Evolutionary conservation across 2,888 invertebrate species (phyloP), one percentile per base, ranked within the genome.

Genomic region (Lordiphosa fenestrarum): DNA sequence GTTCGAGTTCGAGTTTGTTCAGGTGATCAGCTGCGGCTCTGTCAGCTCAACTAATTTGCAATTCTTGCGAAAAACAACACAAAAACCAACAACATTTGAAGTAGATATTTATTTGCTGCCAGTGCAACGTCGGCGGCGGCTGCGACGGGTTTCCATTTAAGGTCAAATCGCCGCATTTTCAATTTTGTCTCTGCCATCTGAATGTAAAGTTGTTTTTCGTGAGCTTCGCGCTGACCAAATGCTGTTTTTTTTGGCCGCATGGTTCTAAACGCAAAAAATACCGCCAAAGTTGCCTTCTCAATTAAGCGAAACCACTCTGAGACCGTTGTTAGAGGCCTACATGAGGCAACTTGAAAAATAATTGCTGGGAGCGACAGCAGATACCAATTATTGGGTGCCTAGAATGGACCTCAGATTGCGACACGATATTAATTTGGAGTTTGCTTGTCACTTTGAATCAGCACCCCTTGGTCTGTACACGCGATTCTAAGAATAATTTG

Each of bases 61-160:
- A 82, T 81, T 84, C 83, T 84, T 75, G 83, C 66, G 74, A 66
- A 72, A 73, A 72, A 25, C 19, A 66, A 54, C 50, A 49, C 54
- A 46, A 61, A 57, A 39, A 56, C 10, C 42, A 58, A 49, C 73
- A 53, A 61, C 74, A 71, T 72, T 66, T 71, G 56, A 66, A 51
- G 63, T 71, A 64, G 52, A 67, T 73, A 83, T 80, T 83, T 80
- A 78, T 75, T 72, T 56, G 63, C 55, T 51, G 69, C 70, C 46
- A 60, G 42, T 49, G 69, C 55, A 41, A 19, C 59, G 13, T 42
- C 35, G 71, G 60, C 56, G 64, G 53, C 68, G 39, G 48, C 67
- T 41, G 69, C 62, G 65, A 75, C 80, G 66, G 69, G 80, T 84
- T 80, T 80, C 84, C 83, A 80, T 84, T 78, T 80, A 80, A 80